Percentiles rank a stretch among this genome's conserved stretches.
Conservation (phyloP, 1,140 invertebrate species). For the Apis florea region DNA sequence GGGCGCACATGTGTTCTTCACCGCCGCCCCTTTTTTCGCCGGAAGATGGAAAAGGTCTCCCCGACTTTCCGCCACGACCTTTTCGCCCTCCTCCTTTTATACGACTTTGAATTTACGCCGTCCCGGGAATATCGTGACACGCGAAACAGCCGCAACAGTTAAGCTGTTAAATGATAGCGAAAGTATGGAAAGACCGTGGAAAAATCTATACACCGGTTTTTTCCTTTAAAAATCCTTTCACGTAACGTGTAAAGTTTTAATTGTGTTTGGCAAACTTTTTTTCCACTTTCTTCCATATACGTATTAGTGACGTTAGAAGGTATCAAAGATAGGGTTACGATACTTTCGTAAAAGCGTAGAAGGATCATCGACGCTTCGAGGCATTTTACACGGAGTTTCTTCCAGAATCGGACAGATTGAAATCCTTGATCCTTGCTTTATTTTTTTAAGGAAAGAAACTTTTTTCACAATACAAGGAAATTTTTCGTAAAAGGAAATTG, state of each 20-base stretch:
- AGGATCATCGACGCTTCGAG: no score
- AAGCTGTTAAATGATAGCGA: not conserved
- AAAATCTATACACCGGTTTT: not conserved
- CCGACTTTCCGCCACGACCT: conserved; percentile 29
- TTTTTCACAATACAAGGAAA: no score
- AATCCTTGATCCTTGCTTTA: no score
- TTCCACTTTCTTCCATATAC: no score
- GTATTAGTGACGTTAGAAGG: no score
- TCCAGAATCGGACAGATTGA: no score
- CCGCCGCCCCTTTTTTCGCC: not conserved
- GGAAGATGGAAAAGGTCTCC: conserved; percentile 41
- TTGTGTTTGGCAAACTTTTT: no score
- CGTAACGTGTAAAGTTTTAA: not conserved
- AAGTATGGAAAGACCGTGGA: not conserved
- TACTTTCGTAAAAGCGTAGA: no score
- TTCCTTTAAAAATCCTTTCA: not conserved
- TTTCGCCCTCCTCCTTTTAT: not conserved
- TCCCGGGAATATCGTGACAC: not conserved
- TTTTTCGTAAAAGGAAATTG: no score
- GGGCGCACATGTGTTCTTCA: conserved; percentile 2
- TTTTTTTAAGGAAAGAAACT: no score
- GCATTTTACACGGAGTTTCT: no score
- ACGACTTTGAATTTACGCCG: conserved; percentile 27
- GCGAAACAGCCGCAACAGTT: not conserved
- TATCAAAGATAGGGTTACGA: no score